Evolutionary conservation across 2,113 vertebrate species (phyloP), one percentile per base, ranked within the genome.

Genomic region (Condylura cristata): DNA sequence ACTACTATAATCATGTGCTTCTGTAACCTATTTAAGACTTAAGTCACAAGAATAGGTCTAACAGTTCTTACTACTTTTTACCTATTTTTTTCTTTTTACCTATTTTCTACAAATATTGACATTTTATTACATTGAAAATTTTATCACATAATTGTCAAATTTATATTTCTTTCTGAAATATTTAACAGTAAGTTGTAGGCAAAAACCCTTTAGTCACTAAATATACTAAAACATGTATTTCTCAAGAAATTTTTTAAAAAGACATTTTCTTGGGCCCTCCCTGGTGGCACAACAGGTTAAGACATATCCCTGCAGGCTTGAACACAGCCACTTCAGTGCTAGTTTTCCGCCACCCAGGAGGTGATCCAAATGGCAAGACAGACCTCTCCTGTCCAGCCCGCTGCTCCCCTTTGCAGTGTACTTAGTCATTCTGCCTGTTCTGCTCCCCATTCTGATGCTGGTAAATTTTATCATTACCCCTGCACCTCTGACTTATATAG

Each of bases 91-190:
- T n/a, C n/a, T 58, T 44, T 70, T 70, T 51, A 51, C 5, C 24
- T 41, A 22, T 60, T 56, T 86, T 95, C 44, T 5, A 70, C 46
- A 79, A 46, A 46, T 89, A 6, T 60, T 96, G 89, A 51, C 41
- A 85, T 83, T 93, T 83, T 70, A 85, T 22, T 32, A 75, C 51
- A 70, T 63, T 81, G 48, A 28, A 61, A 22, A 28, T 46, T 87
- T 71, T 26, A 56, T 22, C 20, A 22, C 53, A 56, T 30, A 56
- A 22, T 56, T 56, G 22, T 56, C 53, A 56, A 22, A 22, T 71
- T 71, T 20, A n/a, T 14, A 56, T 56, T 56, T 90, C 89, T 75
- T 83, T 60, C 39, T 68, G 56, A 96, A 95, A 82, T 12, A 89
- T 34, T 72, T 78, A 34, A 71, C 44, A 85, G 44, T 91, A 85